These are phyloP conservation scores for Caenorhabditis angaria DNA, from an alignment of 2,888 invertebrate species.

Conservation along the genomic window DNA sequence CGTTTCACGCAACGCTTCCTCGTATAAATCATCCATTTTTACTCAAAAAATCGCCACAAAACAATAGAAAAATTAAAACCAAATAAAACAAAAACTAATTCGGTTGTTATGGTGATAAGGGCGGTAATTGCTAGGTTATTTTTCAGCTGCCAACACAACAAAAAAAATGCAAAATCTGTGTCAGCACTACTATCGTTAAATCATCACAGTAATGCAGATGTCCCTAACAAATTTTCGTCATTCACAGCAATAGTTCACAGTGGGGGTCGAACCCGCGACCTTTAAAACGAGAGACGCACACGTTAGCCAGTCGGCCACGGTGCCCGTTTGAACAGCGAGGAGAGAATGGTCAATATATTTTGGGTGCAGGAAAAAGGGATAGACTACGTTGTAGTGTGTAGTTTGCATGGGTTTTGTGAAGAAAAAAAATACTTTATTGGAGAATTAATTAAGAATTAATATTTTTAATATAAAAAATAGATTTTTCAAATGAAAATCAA, in stretches of 20 bases:
- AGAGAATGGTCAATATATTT: background rate
- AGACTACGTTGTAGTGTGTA: no score
- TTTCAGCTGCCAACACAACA: background rate
- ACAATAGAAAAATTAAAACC: background rate
- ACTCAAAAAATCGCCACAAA: background rate
- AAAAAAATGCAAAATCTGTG: slow-evolving; percentile 35
- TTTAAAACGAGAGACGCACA: slow-evolving; percentile 3
- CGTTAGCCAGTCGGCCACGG: slow-evolving; percentile 10
- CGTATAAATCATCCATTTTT: slow-evolving; percentile 11
- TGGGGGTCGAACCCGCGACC: slow-evolving; percentile 39
- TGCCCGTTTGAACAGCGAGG: background rate
- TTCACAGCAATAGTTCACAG: slow-evolving; percentile 26
- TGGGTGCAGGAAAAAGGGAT: background rate
- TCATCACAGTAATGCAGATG: slow-evolving; percentile 55
- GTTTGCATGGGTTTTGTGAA: no score
- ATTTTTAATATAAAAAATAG: no score
- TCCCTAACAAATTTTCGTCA: slow-evolving; percentile 59
- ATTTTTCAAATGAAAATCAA: background rate
- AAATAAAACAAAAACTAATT: background rate
- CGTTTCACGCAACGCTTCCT: slow-evolving; percentile 1
- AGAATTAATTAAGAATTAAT: no score
- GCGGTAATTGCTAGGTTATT: slow-evolving; percentile 1
- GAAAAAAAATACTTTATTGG: no score
- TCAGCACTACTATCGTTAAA: slow-evolving; percentile 61
- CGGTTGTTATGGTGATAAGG: slow-evolving; percentile 6